These are phyloP conservation scores for Pogonocherus hispidulus DNA, from an alignment of 2,888 invertebrate genomes.

Conservation along the genomic window DNA sequence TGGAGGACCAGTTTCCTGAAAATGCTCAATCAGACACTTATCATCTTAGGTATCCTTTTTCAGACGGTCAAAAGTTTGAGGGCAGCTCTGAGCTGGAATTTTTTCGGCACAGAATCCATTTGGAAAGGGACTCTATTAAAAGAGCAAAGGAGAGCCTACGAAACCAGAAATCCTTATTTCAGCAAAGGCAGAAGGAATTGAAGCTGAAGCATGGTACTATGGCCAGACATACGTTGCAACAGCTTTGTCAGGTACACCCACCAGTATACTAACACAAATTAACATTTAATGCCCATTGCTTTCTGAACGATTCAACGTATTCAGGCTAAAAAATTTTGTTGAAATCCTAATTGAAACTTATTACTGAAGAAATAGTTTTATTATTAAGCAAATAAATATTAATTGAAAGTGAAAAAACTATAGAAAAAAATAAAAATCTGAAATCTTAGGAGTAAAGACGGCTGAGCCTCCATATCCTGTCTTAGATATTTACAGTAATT, in stretches of 20 bases:
- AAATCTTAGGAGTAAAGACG: too few relatives aligned
- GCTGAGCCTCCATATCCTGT: too few relatives aligned
- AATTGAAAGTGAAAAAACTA: too few relatives aligned
- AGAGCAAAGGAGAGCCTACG: constrained; percentile 83
- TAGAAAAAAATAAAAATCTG: too few relatives aligned
- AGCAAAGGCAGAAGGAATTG: constrained; percentile 74
- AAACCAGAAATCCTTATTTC: constrained; percentile 77
- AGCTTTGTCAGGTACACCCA: constrained; percentile 70
- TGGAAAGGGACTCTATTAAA: constrained; percentile 86
- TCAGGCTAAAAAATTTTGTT: too few relatives aligned
- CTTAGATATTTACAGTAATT: too few relatives aligned
- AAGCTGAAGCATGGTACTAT: constrained; percentile 68
- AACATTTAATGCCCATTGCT: too few relatives aligned
- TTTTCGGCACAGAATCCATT: constrained; percentile 84
- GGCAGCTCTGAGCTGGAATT: constrained; percentile 83
- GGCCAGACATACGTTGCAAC: constrained; percentile 71
- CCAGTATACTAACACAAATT: too few relatives aligned
- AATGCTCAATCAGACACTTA: constrained; percentile 79
- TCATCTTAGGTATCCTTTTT: constrained; percentile 85
- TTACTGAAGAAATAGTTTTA: too few relatives aligned
- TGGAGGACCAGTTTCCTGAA: constrained; percentile 85
- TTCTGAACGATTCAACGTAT: too few relatives aligned
- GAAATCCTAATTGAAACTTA: too few relatives aligned
- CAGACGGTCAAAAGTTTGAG: constrained; percentile 72
- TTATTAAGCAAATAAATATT: too few relatives aligned